A percentile compares a stretch with the other conserved stretches of the same genome.
phyloP scores from a whole-genome alignment of 1,140 invertebrate species.

The Spodoptera litura region DNA sequence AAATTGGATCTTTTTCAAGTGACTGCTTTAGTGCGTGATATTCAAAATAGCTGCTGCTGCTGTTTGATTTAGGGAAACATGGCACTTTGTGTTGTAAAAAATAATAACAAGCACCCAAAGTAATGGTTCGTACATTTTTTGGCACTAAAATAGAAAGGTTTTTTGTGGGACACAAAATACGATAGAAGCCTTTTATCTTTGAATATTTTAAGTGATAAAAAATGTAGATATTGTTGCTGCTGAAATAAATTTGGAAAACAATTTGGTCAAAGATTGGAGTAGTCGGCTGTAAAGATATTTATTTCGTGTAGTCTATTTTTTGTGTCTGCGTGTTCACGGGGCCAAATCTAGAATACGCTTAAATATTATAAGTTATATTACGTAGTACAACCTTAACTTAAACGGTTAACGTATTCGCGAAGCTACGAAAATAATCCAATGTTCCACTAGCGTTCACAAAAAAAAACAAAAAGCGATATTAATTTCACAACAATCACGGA shows the following conservation, averaged over 20 bases:
- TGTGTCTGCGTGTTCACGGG: not conserved
- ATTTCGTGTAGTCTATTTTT: not conserved
- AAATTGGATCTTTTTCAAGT: slow-evolving; percentile 61
- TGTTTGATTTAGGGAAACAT: slow-evolving; percentile 15
- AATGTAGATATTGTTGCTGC: slow-evolving; percentile 2
- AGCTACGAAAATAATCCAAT: too few species aligned
- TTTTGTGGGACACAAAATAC: not conserved
- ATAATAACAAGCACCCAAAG: not conserved
- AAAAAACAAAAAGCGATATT: not conserved
- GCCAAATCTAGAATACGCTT: not conserved
- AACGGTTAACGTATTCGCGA: too few species aligned
- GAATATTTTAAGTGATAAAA: slow-evolving; percentile 30
- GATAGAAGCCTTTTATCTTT: slow-evolving; percentile 18
- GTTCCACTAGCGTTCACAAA: too few species aligned
- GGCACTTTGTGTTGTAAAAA: not conserved
- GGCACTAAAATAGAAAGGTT: slow-evolving; percentile 14
- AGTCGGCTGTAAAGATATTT: not conserved
- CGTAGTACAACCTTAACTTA: too few species aligned
- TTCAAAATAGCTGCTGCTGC: slow-evolving; percentile 15
- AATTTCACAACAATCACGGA: not conserved
- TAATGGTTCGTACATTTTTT: not conserved
- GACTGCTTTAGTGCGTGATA: slow-evolving; percentile 7
- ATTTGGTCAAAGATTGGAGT: slow-evolving; percentile 16
- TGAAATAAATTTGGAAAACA: slow-evolving; percentile 16
- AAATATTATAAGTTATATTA: too few species aligned